Percentiles rank a stretch among this genome's conserved stretches.
phyloP scores from a whole-genome alignment of 2,888 invertebrate genomes.

The Odontomyia ornata region DNA sequence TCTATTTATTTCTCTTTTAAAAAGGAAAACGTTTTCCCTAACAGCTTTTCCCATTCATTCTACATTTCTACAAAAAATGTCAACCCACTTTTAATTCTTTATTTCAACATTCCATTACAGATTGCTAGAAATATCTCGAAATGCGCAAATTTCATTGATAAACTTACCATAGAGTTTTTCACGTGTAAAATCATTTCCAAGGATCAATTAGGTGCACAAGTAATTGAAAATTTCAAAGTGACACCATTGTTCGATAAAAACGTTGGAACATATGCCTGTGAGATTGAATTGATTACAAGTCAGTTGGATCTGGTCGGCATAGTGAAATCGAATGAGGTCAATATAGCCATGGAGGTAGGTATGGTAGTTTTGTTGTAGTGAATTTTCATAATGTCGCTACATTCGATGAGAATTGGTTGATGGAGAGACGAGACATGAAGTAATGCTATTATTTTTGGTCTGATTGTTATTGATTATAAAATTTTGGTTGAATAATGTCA shows the following conservation, averaged over 20 bases:
- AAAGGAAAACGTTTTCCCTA: too few relatives aligned
- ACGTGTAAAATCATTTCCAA: constrained; percentile 59
- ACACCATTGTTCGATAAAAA: constrained; percentile 58
- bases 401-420: too few relatives aligned
- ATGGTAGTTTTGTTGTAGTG: neutral
- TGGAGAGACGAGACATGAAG: too few relatives aligned
- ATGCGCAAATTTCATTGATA: constrained; percentile 58
- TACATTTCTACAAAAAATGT: too few relatives aligned
- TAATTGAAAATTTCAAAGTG: constrained; percentile 59
- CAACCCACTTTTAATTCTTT: neutral
- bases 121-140: constrained; percentile 61
- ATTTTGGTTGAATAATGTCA: too few relatives aligned
- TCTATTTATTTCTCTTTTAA: neutral
- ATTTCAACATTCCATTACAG: constrained; percentile 51
- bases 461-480: too few relatives aligned
- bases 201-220: constrained; percentile 55
- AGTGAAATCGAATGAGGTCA: constrained; percentile 60
- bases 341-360: constrained; percentile 61
- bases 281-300: constrained; percentile 57
- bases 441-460: too few relatives aligned
- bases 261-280: constrained; percentile 60
- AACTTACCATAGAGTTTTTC: constrained; percentile 57
- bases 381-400: too few relatives aligned
- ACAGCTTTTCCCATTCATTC: too few relatives aligned
- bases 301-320: constrained; percentile 59